phyloP scores from a whole-genome alignment of 1,140 invertebrate genomes.

The Dufourea novaeangliae region DNA sequence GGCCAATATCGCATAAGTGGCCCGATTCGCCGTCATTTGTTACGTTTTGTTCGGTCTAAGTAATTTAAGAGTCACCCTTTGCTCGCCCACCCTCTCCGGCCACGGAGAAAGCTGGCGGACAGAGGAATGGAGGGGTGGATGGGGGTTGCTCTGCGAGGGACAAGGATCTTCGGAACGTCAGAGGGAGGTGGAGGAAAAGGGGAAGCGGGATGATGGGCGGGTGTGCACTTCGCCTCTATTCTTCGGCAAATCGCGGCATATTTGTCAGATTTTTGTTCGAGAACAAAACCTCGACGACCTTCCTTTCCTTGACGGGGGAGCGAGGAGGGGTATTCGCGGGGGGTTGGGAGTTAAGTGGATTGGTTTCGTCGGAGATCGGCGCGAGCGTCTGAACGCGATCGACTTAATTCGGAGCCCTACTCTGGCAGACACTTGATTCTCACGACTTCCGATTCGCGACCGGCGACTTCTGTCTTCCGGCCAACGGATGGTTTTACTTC shows the following conservation, averaged over 20 bases:
- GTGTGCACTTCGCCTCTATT: slow-evolving; percentile 71
- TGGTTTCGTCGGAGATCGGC: slow-evolving; percentile 74
- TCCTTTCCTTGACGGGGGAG: slow-evolving; percentile 39
- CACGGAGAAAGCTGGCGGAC: neutral
- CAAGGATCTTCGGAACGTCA: slow-evolving; percentile 21
- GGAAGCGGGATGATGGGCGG: slow-evolving; percentile 14
- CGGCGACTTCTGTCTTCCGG: neutral
- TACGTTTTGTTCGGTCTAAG: slow-evolving; percentile 79
- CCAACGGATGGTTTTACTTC: neutral
- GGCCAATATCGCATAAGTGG: slow-evolving; percentile 78
- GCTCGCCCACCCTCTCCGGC: slow-evolving; percentile 19
- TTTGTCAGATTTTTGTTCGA: slow-evolving; percentile 81
- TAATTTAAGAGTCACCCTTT: slow-evolving; percentile 75
- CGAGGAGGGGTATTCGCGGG: slow-evolving; percentile 13
- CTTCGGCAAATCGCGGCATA: slow-evolving; percentile 80
- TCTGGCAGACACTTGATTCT: slow-evolving; percentile 23
- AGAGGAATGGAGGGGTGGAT: too few relatives aligned
- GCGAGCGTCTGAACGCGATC: slow-evolving; percentile 52
- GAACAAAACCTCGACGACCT: slow-evolving; percentile 74
- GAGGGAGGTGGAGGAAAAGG: neutral
- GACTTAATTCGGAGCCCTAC: slow-evolving; percentile 55
- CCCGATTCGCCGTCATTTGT: slow-evolving; percentile 77
- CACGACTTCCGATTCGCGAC: slow-evolving; percentile 31
- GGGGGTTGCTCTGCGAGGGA: slow-evolving; percentile 20
- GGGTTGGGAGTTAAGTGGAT: slow-evolving; percentile 75